phyloP scores from a whole-genome alignment of 2,797 vertebrate species.

The Myripristis jacobus region DNA sequence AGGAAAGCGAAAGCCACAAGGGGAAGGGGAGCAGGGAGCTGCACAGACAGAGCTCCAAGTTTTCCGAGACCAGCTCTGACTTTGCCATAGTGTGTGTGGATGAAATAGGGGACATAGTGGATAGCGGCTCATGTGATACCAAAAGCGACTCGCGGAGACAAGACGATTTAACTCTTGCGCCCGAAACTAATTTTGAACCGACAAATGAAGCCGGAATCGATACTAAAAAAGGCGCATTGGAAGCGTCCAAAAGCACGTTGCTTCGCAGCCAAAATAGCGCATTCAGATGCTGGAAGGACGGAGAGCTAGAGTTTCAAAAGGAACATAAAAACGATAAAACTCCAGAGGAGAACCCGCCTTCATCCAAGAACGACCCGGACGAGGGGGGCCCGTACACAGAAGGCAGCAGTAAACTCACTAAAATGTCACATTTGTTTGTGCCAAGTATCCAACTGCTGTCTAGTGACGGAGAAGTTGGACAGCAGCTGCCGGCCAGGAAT shows the following conservation, averaged over 20 bases:
- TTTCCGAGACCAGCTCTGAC: slow-evolving; percentile 88
- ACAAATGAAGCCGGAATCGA: slow-evolving; percentile 83
- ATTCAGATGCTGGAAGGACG: slow-evolving; percentile 95
- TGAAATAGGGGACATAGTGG: slow-evolving; percentile 83
- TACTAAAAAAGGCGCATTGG: slow-evolving; percentile 88
- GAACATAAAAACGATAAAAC: slow-evolving; percentile 82
- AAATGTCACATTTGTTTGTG: slow-evolving; percentile 96
- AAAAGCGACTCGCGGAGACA: slow-evolving; percentile 77
- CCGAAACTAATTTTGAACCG: slow-evolving; percentile 73
- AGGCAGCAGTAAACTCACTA: slow-evolving; percentile 80
- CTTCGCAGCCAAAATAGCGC: slow-evolving; percentile 96
- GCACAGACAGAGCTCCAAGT: slow-evolving; percentile 86
- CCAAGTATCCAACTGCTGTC: slow-evolving; percentile 89
- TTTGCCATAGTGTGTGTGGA: slow-evolving; percentile 82
- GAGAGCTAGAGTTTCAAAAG: slow-evolving; percentile 86
- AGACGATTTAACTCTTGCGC: slow-evolving; percentile 48
- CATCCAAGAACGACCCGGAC: slow-evolving; percentile 71
- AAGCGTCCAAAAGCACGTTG: slow-evolving; percentile 88
- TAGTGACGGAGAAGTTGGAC: slow-evolving; percentile 78
- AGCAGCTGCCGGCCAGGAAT: slow-evolving; percentile 72
- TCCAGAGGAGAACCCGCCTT: slow-evolving; percentile 71
- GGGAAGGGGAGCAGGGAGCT: slow-evolving; percentile 74
- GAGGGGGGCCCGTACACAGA: slow-evolving; percentile 73
- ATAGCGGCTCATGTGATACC: slow-evolving; percentile 82
- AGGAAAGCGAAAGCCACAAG: slow-evolving; percentile 69